Percentiles rank a stretch among this genome's conserved stretches.
Evolutionary conservation across 2,113 vertebrate species (phyloP).

Genomic region (Colistium nudipinnis): DNA sequence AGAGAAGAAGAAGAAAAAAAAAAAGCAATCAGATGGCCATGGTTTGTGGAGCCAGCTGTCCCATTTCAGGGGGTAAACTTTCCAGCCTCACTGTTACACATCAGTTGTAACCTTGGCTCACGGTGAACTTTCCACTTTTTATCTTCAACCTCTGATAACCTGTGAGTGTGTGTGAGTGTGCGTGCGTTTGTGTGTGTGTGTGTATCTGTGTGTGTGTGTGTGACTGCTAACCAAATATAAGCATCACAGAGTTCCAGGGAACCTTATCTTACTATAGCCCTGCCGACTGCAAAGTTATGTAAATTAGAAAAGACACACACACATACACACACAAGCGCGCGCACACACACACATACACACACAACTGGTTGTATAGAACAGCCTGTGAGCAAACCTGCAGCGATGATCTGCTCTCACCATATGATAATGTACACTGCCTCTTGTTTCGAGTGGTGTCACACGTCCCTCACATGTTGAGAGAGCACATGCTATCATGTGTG

Average conservation of each 20-base stretch:
- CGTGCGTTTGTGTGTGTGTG: slow-evolving; percentile 25
- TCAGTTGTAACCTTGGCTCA: slow-evolving; percentile 60
- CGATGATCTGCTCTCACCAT: slow-evolving; percentile 19
- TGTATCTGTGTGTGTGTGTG: slow-evolving; percentile 33
- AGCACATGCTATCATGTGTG: not conserved
- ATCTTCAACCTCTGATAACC: slow-evolving; percentile 66
- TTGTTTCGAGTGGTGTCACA: not conserved
- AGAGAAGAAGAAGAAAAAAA: slow-evolving; percentile 31
- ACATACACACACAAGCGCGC: too few species aligned
- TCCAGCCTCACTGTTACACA: slow-evolving; percentile 50
- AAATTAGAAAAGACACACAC: slow-evolving; percentile 55
- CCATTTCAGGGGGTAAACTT: slow-evolving; percentile 44
- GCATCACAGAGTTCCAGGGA: slow-evolving; percentile 69
- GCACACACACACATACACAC: slow-evolving; percentile 1
- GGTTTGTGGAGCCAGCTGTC: slow-evolving; percentile 50
- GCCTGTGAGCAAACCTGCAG: slow-evolving; percentile 27
- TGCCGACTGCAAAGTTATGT: slow-evolving; percentile 72
- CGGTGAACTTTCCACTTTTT: slow-evolving; percentile 73
- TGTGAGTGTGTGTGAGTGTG: not conserved
- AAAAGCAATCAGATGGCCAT: slow-evolving; percentile 13
- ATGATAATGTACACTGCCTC: not conserved
- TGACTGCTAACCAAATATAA: slow-evolving; percentile 66
- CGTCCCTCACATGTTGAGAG: not conserved
- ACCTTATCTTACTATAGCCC: slow-evolving; percentile 66
- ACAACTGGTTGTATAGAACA: slow-evolving; percentile 15